Percentiles rank a stretch among this genome's conserved stretches.
Conservation (phyloP, 2,888 invertebrate genomes). For the Nephrotoma guestfalica region DNA sequence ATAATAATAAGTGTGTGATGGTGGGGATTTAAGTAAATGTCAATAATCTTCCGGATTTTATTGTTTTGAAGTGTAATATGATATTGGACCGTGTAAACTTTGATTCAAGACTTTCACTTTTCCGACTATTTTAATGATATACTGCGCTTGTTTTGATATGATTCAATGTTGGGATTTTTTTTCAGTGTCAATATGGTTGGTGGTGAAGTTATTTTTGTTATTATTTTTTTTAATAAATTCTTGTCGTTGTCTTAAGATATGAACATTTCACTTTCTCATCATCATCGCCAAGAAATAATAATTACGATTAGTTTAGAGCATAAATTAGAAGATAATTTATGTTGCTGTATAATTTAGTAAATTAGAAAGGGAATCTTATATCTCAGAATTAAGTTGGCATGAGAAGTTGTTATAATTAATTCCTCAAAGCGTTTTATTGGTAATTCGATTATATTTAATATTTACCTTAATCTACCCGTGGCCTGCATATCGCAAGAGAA, state of each 20-base stretch:
- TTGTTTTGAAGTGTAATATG: background rate
- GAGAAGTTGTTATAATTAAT: background rate
- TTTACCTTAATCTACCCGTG: background rate
- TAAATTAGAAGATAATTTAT: background rate
- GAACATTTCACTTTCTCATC: background rate
- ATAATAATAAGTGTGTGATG: background rate
- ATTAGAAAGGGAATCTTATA: background rate
- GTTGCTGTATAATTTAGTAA: background rate
- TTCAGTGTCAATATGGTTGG: background rate
- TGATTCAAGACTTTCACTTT: background rate
- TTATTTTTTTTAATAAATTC: background rate
- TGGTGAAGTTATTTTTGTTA: background rate
- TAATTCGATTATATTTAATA: background rate
- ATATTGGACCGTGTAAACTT: background rate
- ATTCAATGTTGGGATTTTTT: background rate
- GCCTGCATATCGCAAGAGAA: background rate
- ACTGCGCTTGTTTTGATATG: background rate
- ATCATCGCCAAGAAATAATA: background rate
- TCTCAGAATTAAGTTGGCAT: background rate
- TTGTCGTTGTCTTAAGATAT: background rate
- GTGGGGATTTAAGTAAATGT: background rate
- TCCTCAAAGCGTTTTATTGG: background rate
- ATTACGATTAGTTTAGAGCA: background rate
- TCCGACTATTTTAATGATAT: background rate
- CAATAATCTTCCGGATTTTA: background rate